phyloP scores from a whole-genome alignment of 2,113 vertebrate genomes.

The Cisticola juncidis region DNA sequence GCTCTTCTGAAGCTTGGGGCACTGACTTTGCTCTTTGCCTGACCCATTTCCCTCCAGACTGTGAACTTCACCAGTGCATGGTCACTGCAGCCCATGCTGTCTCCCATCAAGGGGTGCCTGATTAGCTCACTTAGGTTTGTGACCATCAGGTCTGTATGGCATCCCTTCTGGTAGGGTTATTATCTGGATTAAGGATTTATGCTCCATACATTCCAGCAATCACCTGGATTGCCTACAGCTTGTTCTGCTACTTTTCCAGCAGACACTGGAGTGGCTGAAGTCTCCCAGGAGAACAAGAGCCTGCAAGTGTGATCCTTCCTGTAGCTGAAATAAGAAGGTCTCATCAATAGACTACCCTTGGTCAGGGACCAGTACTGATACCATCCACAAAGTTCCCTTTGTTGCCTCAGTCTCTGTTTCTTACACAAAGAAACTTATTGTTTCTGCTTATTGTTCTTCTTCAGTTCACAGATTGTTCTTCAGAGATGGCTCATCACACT shows the following conservation, averaged over 20 bases:
- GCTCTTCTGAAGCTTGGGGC: background rate
- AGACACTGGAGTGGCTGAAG: background rate
- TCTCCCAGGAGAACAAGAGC: background rate
- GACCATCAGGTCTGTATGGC: background rate
- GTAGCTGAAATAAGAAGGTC: background rate
- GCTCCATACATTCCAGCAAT: background rate
- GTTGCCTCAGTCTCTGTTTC: background rate
- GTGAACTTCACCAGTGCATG: background rate
- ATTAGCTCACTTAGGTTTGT: background rate
- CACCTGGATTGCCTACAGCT: background rate
- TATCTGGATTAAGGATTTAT: background rate
- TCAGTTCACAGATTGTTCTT: background rate
- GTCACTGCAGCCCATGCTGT: background rate
- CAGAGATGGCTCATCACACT: background rate
- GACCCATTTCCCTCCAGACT: background rate
- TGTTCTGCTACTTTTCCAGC: background rate
- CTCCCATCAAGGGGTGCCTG: accelerated
- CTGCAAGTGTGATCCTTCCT: accelerated
- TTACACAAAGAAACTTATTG: too few species aligned
- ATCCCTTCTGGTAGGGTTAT: background rate
- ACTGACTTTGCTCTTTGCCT: background rate
- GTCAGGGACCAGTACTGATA: background rate
- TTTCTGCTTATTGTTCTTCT: background rate
- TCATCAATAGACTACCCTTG: background rate
- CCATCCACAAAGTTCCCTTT: background rate